Evolutionary conservation across 2,888 invertebrate genomes (phyloP), one percentile per base, ranked within the genome.

Genomic region (Hybos culiciformis): DNA sequence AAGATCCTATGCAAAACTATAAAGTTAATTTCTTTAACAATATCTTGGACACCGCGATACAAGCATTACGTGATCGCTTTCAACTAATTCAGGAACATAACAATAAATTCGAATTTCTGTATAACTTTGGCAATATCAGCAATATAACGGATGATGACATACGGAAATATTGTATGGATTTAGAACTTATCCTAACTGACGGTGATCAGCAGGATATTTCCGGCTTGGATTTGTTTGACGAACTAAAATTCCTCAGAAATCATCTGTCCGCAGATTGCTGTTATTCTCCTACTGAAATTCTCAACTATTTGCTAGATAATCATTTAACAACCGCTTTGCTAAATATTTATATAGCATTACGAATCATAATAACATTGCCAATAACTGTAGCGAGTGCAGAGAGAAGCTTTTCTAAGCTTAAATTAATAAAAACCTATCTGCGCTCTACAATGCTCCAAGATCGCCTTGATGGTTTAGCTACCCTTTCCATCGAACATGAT

Each of bases 401-500:
- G 33, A 33, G 33, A 33, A 33, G 17, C 33, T 33, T 33, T 33
- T 33, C 33, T 17, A 33, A 33, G 33, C 33, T 33, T 33, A 38
- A 38, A 24, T 38, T 38, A 26, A 37, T 38, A 24, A 38, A 38
- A 38, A 24, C 15, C 26, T 24, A 38, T 38, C 26, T 38, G 26
- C 24, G 33, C 33, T 33, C 24, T 24, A 38, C 38, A 38, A 38
- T 38, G 38, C 38, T 38, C 38, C 38, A 38, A 38, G 38, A 38
- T 38, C 26, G 38, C 4, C 38, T 38, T 38, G 38, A 38, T 38
- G 38, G 26, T 38, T 38, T 38, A 38, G 38, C 26, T 38, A 38
- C 33, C 18, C 18, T 38, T 38, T 38, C 38, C 38, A 38, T 24
- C 38, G 38, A 24, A 38, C 24, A 17, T 17, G 38, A 38, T 38